Conservation (phyloP, 2,113 vertebrate species). For the Ochotona princeps region DNA sequence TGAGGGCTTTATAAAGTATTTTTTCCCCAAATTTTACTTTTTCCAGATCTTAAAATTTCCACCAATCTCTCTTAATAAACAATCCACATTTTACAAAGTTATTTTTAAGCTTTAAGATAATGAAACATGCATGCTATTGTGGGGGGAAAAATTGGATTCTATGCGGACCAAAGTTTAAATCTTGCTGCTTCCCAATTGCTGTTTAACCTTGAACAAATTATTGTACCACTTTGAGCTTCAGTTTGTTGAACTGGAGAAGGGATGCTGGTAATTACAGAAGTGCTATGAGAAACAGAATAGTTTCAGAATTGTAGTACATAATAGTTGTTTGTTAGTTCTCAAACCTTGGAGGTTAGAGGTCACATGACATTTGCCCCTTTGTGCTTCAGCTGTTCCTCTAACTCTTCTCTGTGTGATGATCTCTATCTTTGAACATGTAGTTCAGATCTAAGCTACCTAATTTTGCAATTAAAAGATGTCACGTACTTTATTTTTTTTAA, state of each 20-base stretch:
- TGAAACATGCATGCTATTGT: background rate
- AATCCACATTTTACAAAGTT: background rate
- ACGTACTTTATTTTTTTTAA: background rate
- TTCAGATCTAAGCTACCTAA: conserved; percentile 13
- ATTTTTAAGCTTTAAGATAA: conserved; percentile 26
- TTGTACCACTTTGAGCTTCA: conserved; percentile 18
- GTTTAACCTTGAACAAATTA: background rate
- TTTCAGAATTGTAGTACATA: conserved; percentile 10
- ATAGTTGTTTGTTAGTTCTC: background rate
- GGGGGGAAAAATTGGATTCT: conserved; percentile 12
- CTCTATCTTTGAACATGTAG: background rate
- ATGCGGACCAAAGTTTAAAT: conserved; percentile 8
- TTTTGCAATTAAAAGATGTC: too few species aligned
- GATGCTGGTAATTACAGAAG: background rate
- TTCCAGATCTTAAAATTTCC: conserved; percentile 30
- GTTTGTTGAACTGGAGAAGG: conserved; percentile 22
- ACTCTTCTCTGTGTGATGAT: background rate
- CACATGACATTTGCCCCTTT: conserved; percentile 6
- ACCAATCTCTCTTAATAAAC: background rate
- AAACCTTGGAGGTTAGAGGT: background rate
- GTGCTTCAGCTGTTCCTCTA: background rate
- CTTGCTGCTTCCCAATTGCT: conserved; percentile 5
- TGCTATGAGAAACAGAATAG: conserved; percentile 1
- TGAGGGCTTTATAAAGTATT: conserved; percentile 19
- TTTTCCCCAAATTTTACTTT: background rate